Percentiles rank a stretch among this genome's conserved stretches.
phyloP scores from a whole-genome alignment of 1,140 invertebrate genomes.

The Zaprionus taronus region DNA sequence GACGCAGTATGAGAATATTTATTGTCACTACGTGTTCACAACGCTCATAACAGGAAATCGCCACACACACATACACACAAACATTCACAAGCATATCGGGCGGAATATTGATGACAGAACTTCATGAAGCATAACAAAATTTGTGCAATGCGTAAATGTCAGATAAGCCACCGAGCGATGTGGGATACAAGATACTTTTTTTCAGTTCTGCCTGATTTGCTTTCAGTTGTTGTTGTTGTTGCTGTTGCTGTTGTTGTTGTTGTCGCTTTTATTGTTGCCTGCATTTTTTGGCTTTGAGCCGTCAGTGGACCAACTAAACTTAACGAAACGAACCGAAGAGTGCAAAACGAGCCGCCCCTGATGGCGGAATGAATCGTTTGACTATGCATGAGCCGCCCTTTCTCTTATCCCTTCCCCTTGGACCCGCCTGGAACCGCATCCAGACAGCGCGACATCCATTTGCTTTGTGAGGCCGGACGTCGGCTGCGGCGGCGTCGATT shows the following conservation, averaged over 20 bases:
- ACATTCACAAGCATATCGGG: constrained; percentile 15
- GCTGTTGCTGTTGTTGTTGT: constrained; percentile 3
- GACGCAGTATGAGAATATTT: constrained; percentile 72
- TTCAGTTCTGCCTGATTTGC: constrained; percentile 29
- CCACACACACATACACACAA: constrained; percentile 28
- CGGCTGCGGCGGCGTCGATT: constrained; percentile 50
- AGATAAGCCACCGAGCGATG: constrained; percentile 51
- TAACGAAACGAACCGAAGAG: constrained; percentile 64
- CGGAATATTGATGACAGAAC: constrained; percentile 75
- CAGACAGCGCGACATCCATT: constrained; percentile 33
- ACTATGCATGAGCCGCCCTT: constrained; percentile 65
- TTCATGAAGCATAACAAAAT: constrained; percentile 73
- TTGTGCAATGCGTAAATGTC: constrained; percentile 74
- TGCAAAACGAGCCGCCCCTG: constrained; percentile 6
- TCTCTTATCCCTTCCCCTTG: not conserved
- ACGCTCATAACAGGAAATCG: constrained; percentile 50
- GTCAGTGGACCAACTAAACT: constrained; percentile 52
- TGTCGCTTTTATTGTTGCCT: constrained; percentile 47
- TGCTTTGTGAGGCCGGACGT: constrained; percentile 4
- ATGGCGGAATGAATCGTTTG: constrained; percentile 43
- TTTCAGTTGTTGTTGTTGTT: not conserved
- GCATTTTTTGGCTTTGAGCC: constrained; percentile 60
- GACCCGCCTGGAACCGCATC: not conserved
- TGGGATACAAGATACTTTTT: not conserved
- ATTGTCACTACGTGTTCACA: constrained; percentile 71